A percentile compares a stretch with the other conserved stretches of the same genome.
Conservation (phyloP, 2,113 vertebrate genomes). For the Gadus chalcogrammus region DNA sequence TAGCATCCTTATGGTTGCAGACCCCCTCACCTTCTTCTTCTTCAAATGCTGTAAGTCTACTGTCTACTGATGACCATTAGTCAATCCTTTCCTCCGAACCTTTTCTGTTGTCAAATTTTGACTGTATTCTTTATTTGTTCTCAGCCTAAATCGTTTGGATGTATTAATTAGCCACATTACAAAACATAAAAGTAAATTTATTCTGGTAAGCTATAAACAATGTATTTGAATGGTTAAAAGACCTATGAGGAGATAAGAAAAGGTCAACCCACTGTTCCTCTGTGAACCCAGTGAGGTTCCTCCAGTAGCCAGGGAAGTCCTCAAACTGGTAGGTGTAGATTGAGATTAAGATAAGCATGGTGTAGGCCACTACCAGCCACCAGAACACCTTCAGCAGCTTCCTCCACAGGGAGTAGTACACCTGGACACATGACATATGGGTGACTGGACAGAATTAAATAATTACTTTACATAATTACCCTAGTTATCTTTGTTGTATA, state of each 20-base stretch:
- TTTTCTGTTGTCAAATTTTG: too few relatives aligned
- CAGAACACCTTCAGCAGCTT: constrained; percentile 89
- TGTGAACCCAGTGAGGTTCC: constrained; percentile 85
- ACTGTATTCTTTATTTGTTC: too few relatives aligned
- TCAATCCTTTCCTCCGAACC: too few relatives aligned
- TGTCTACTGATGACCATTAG: too few relatives aligned
- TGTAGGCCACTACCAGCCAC: constrained; percentile 97
- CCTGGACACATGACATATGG: constrained; percentile 58
- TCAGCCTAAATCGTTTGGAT: too few relatives aligned
- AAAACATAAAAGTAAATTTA: not conserved
- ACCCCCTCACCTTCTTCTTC: too few relatives aligned
- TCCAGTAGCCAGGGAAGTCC: constrained; percentile 93
- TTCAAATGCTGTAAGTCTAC: too few relatives aligned
- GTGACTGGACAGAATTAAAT: not conserved
- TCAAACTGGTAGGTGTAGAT: constrained; percentile 98
- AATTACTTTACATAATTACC: not conserved
- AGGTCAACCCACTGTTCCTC: constrained; percentile 81
- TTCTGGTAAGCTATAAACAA: not conserved
- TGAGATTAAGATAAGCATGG: constrained; percentile 91
- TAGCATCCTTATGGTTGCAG: too few relatives aligned
- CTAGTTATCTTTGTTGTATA: too few relatives aligned
- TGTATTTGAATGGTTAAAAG: not conserved
- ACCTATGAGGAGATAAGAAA: not conserved
- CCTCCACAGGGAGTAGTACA: constrained; percentile 93
- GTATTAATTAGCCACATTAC: too few relatives aligned